Evolutionary conservation across 2,888 invertebrate species (phyloP), one percentile per base, ranked within the genome.

Genomic region (Eupithecia subumbrata): DNA sequence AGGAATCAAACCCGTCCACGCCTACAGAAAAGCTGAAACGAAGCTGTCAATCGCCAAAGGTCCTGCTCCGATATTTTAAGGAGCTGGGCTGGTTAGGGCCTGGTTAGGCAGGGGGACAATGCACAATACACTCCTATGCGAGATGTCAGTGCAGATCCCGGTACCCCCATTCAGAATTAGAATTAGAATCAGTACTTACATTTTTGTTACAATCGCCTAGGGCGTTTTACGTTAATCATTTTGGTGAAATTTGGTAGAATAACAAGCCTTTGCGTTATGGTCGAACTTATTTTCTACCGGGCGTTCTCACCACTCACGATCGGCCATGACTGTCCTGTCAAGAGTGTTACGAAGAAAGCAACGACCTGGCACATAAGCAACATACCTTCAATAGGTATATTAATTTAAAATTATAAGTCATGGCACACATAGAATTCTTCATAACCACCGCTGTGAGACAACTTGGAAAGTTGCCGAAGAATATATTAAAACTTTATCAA

Each of bases 401-500:
- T 34, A n/a, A 22, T 64, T 34, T 64, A 40, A 11, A 40, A 68
- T 68, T 68, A 22, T 68, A 52, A 74, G 63, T 52, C 64, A 25
- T 43, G 69, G 56, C 72, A 84, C 84, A 87, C 86, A 86, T 85
- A 86, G 88, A 87, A 89, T 87, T 85, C 89, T 88, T 92, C 92
- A 92, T 92, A 93, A 91, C 90, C 89, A 81, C 83, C 68, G 76
- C 75, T 80, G 82, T 80, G 86, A 88, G 89, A 89, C 90, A 90
- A 91, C 87, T 92, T 88, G 87, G 87, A 84, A 92, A 93, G 90
- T 91, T 89, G 85, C 89, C 89, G 89, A 92, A 92, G 94, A 95
- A 95, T 95, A 94, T 92, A 94, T 95, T 94, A 94, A 94, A 95
- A 95, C 92, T 95, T 94, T 93, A 91, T 92, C 94, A 94, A 93